Percentiles rank a stretch among this genome's conserved stretches.
These are phyloP conservation scores for Dione vanillae DNA, from an alignment of 2,888 invertebrate genomes.

Conservation along the genomic window DNA sequence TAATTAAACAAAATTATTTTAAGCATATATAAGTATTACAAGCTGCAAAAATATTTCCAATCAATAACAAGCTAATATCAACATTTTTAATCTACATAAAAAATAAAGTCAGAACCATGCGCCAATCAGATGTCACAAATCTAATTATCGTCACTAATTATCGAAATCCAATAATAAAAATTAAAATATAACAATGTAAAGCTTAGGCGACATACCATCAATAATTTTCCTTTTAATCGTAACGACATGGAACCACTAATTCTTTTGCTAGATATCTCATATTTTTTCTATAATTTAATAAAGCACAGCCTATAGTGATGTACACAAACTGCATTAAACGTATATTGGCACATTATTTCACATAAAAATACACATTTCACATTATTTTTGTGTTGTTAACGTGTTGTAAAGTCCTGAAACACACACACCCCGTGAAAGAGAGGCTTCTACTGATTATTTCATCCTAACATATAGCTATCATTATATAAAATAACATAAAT, in stretches of 20 bases:
- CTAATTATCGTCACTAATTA: constrained; percentile 48
- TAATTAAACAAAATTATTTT: neutral
- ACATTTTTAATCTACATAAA: constrained; percentile 30
- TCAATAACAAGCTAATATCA: constrained; percentile 10
- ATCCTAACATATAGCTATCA: constrained; percentile 62
- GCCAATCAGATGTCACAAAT: constrained; percentile 47
- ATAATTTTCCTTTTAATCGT: constrained; percentile 46
- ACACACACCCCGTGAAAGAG: constrained; percentile 44
- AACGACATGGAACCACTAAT: constrained; percentile 48
- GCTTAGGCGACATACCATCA: constrained; percentile 49
- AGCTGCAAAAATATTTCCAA: neutral
- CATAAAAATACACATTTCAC: constrained; percentile 27
- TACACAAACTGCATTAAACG: constrained; percentile 18
- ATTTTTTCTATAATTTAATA: constrained; percentile 29
- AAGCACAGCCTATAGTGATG: constrained; percentile 18
- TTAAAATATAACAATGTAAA: constrained; percentile 26
- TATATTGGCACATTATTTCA: constrained; percentile 38
- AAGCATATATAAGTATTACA: neutral
- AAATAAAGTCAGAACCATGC: constrained; percentile 32
- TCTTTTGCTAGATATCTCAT: constrained; percentile 43
- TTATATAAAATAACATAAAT: constrained; percentile 69
- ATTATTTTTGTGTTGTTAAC: constrained; percentile 27
- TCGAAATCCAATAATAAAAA: constrained; percentile 43
- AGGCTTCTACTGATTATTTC: constrained; percentile 78
- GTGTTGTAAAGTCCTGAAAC: constrained; percentile 32